Conservation (phyloP, 2,113 vertebrate genomes). For the Oncorhynchus mykiss region DNA sequence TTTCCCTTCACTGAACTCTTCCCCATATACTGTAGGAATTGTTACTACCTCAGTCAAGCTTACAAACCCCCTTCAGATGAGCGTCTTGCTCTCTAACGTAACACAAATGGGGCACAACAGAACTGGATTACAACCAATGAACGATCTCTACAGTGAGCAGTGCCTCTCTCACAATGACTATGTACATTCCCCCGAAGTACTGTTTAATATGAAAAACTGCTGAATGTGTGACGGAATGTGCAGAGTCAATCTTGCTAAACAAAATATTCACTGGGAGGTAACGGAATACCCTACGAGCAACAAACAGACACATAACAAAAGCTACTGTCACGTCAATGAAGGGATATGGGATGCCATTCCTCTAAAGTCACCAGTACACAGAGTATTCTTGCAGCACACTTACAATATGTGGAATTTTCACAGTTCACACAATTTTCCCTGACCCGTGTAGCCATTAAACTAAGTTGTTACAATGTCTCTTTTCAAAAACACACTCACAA, state of each 20-base stretch:
- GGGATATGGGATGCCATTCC: constrained; percentile 10
- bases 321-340: background rate
- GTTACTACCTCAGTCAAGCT: too few species aligned
- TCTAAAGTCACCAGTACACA: constrained; percentile 22
- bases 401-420: constrained; percentile 34
- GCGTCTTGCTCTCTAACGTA: too few species aligned
- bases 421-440: constrained; percentile 10
- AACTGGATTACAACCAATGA: too few species aligned
- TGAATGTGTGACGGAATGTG: constrained; percentile 17
- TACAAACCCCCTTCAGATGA: too few species aligned
- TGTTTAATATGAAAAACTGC: too few species aligned
- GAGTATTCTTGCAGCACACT: background rate
- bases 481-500: constrained; percentile 22
- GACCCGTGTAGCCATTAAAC: constrained; percentile 20
- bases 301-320: constrained; percentile 6
- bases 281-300: constrained; percentile 36
- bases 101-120: too few species aligned
- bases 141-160: too few species aligned
- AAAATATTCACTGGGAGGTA: constrained; percentile 60
- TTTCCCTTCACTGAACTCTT: too few species aligned
- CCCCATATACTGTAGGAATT: too few species aligned
- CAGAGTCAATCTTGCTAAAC: constrained; percentile 38
- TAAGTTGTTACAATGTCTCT: constrained; percentile 35
- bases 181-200: too few species aligned
- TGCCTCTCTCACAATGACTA: too few species aligned